Evolutionary conservation across 37 sponge, comb jelly and placozoan genomes (phyloP).

Genomic region (Geodia barretti): DNA sequence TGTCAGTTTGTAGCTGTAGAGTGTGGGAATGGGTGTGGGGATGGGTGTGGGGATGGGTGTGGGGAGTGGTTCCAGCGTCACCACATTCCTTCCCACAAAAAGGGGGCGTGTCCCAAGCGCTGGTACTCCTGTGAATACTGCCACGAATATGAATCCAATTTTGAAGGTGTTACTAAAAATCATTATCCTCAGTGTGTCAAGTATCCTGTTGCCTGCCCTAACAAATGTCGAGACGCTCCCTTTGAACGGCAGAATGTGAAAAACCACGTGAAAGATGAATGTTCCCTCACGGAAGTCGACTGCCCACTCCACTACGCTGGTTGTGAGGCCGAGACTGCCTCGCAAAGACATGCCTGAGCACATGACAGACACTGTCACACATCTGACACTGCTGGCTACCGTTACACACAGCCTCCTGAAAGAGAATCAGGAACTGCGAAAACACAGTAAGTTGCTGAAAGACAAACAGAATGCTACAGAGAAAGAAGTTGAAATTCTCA

Average conservation of each 20-base stretch:
- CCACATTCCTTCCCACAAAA: neutral
- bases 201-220: slow-evolving; percentile 22
- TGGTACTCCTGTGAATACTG: slow-evolving; percentile 27
- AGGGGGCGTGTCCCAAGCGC: slow-evolving; percentile 4
- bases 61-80: neutral
- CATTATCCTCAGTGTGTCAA: slow-evolving; percentile 11
- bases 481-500: neutral
- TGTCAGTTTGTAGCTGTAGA: slow-evolving; percentile 1
- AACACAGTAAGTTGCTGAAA: neutral
- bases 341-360: slow-evolving; percentile 11
- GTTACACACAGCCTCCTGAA: slow-evolving; percentile 13
- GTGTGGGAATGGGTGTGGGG: slow-evolving; percentile 2
- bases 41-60: neutral
- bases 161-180: neutral
- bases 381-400: slow-evolving; percentile 19
- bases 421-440: neutral
- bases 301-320: slow-evolving; percentile 26
- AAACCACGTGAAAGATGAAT: slow-evolving; percentile 3
- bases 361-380: slow-evolving; percentile 5
- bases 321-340: neutral
- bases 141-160: slow-evolving; percentile 8
- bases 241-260: slow-evolving; percentile 1
- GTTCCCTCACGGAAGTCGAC: slow-evolving; percentile 4
- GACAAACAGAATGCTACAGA: neutral
- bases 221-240: neutral